phyloP scores from a whole-genome alignment of 2,113 vertebrate genomes.

The Gymnobelideus leadbeateri region DNA sequence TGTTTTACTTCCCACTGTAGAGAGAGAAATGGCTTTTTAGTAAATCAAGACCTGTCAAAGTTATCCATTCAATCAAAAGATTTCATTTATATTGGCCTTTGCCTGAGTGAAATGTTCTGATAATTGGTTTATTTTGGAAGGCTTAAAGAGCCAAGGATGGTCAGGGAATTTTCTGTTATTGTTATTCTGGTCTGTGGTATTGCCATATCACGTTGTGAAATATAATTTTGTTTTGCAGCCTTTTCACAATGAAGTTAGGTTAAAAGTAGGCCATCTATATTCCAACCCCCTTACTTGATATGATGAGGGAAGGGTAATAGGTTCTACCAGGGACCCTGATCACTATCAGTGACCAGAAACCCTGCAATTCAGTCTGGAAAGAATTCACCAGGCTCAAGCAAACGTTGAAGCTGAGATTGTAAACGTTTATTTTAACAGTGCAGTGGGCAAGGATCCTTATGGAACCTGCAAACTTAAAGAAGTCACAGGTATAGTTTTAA shows the following conservation, averaged over 20 bases:
- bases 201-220: background rate
- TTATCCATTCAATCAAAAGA: background rate
- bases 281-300: background rate
- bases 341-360: no score
- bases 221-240: background rate
- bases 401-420: no score
- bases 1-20: slow-evolving; percentile 1
- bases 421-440: no score
- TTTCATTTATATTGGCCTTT: slow-evolving; percentile 30
- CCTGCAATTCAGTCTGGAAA: no score
- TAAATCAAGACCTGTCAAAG: slow-evolving; percentile 30
- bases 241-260: background rate
- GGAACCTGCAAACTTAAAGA: no score
- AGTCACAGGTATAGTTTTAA: no score
- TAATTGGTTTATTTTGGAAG: slow-evolving; percentile 41
- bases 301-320: no score
- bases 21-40: slow-evolving; percentile 43
- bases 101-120: background rate
- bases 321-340: no score
- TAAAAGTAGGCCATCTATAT: background rate
- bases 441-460: no score
- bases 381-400: no score
- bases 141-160: background rate
- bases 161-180: slow-evolving; percentile 35
- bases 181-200: background rate